These are phyloP conservation scores for Teleopsis dalmanni DNA, from an alignment of 1,140 invertebrate genomes.

Conservation along the genomic window DNA sequence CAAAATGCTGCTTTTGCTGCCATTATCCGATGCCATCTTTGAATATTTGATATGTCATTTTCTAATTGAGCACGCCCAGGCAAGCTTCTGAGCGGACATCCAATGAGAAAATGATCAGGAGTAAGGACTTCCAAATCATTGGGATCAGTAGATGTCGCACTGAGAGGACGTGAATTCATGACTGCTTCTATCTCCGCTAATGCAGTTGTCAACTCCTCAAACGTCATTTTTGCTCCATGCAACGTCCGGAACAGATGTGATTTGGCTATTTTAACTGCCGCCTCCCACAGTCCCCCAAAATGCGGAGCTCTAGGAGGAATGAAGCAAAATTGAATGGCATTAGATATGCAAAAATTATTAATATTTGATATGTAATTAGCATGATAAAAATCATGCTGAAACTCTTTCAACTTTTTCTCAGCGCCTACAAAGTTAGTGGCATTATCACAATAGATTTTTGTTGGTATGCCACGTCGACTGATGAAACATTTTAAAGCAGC, in stretches of 20 bases:
- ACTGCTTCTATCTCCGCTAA: conserved; percentile 25
- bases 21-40: too few relatives aligned
- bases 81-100: too few relatives aligned
- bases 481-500: conserved; percentile 8
- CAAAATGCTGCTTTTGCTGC: too few relatives aligned
- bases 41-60: too few relatives aligned
- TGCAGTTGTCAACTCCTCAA: conserved; percentile 27
- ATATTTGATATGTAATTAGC: neutral
- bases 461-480: conserved; percentile 3
- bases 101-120: conserved; percentile 14
- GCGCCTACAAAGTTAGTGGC: neutral
- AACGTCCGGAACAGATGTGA: conserved; percentile 15
- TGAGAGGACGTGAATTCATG: conserved; percentile 16
- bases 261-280: conserved; percentile 30
- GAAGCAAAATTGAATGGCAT: conserved; percentile 3
- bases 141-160: conserved; percentile 8
- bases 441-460: too few relatives aligned
- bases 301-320: conserved; percentile 7
- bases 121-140: conserved; percentile 9
- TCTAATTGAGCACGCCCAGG: too few relatives aligned
- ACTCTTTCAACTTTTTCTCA: neutral
- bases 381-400: neutral
- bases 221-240: conserved; percentile 15
- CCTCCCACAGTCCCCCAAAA: conserved; percentile 38
- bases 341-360: too few relatives aligned